phyloP scores from a whole-genome alignment of 2,113 vertebrate species.

The Kryptolebias marmoratus region DNA sequence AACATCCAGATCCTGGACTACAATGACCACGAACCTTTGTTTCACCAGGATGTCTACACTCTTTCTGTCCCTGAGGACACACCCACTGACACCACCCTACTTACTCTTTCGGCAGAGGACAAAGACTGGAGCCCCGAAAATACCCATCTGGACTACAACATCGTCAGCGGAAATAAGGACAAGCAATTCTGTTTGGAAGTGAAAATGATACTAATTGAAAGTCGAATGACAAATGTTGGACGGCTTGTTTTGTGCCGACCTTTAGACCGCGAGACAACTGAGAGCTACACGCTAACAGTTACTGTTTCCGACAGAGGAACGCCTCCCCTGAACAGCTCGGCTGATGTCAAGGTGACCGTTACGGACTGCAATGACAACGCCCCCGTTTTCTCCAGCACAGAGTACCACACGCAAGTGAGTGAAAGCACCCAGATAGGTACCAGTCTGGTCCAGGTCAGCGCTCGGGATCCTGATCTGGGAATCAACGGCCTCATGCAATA shows the following conservation, averaged over 20 bases:
- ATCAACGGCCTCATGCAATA: slow-evolving; percentile 83
- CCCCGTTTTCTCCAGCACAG: slow-evolving; percentile 81
- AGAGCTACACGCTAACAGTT: slow-evolving; percentile 82
- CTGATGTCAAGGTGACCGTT: slow-evolving; percentile 81
- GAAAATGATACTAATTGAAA: slow-evolving; percentile 61
- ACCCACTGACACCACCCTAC: slow-evolving; percentile 77
- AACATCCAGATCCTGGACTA: slow-evolving; percentile 82
- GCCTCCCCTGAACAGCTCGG: slow-evolving; percentile 83
- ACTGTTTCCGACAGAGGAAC: slow-evolving; percentile 83
- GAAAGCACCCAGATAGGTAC: slow-evolving; percentile 84
- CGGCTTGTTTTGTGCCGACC: slow-evolving; percentile 82
- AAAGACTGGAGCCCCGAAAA: slow-evolving; percentile 84
- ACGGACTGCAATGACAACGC: slow-evolving; percentile 90
- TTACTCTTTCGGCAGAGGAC: slow-evolving; percentile 84
- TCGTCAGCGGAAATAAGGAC: slow-evolving; percentile 84
- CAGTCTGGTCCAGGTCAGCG: slow-evolving; percentile 81
- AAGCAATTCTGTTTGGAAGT: slow-evolving; percentile 84
- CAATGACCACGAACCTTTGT: slow-evolving; percentile 85
- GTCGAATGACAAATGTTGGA: slow-evolving; percentile 72
- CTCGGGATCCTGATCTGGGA: slow-evolving; percentile 84
- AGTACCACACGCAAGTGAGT: slow-evolving; percentile 83
- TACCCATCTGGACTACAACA: slow-evolving; percentile 80
- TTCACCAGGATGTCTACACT: slow-evolving; percentile 80
- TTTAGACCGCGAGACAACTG: slow-evolving; percentile 84
- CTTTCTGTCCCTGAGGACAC: slow-evolving; percentile 84